A percentile compares a stretch with the other conserved stretches of the same genome.
These are phyloP conservation scores for Luperina testacea DNA, from an alignment of 2,888 invertebrate species.

Conservation along the genomic window DNA sequence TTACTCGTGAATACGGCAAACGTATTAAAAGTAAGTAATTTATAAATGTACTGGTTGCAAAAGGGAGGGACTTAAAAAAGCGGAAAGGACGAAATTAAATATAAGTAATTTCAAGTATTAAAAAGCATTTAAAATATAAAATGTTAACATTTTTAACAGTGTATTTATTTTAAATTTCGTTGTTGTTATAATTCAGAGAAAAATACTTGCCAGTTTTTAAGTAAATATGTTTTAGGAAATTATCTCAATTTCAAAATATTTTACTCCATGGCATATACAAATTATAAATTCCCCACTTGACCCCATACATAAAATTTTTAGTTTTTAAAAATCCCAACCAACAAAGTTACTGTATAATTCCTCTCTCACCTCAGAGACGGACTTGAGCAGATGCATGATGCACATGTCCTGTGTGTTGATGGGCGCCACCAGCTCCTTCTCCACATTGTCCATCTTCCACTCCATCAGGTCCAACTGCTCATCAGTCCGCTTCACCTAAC, in stretches of 20 bases:
- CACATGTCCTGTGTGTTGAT: slow-evolving; percentile 91
- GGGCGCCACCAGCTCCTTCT: slow-evolving; percentile 91
- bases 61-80: background rate
- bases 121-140: background rate
- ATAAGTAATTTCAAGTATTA: background rate
- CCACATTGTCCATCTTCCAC: slow-evolving; percentile 93
- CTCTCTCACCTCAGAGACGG: slow-evolving; percentile 92
- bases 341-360: background rate
- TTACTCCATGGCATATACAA: background rate
- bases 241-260: background rate
- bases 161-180: background rate
- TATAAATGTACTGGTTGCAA: slow-evolving; percentile 1
- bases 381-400: slow-evolving; percentile 93
- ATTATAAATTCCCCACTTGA: slow-evolving; percentile 1
- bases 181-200: background rate
- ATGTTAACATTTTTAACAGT: background rate
- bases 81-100: background rate
- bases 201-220: background rate
- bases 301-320: too few species aligned
- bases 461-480: slow-evolving; percentile 93
- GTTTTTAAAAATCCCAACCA: background rate
- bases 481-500: slow-evolving; percentile 93
- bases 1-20: slow-evolving; percentile 9
- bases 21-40: slow-evolving; percentile 16
- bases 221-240: background rate